Evolutionary conservation across 2,113 vertebrate genomes (phyloP).

Genomic region (Poeciliopsis retropinna): DNA sequence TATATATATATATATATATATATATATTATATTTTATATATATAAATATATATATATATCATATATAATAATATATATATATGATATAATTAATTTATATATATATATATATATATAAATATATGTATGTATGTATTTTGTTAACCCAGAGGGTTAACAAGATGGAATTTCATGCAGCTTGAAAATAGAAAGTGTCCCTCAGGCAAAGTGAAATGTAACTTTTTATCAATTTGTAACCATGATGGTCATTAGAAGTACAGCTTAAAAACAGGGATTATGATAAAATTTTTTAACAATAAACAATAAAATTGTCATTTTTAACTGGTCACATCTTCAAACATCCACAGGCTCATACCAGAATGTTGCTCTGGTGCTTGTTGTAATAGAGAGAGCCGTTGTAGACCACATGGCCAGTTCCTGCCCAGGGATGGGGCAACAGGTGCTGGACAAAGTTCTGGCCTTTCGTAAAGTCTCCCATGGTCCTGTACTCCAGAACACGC

Average conservation of each 20-base stretch:
- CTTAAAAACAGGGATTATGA: neutral
- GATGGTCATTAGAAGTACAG: neutral
- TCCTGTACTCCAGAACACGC: constrained; percentile 89
- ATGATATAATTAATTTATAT: too few species aligned
- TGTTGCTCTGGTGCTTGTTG: constrained; percentile 81
- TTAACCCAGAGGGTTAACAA: too few species aligned
- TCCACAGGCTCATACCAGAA: constrained; percentile 58
- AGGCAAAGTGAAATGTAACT: neutral
- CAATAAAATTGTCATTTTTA: neutral
- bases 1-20: too few species aligned
- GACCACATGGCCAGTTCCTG: constrained; percentile 81
- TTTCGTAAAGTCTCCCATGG: constrained; percentile 88
- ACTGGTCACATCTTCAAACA: neutral
- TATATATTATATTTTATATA: too few species aligned
- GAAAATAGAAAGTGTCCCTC: neutral
- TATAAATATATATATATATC: too few species aligned
- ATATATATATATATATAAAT: too few species aligned
- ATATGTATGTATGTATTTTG: too few species aligned
- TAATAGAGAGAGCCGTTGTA: constrained; percentile 82
- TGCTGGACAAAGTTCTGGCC: constrained; percentile 94
- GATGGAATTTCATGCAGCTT: neutral
- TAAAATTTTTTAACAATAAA: neutral
- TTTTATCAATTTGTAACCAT: neutral
- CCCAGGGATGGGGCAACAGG: constrained; percentile 85
- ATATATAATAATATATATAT: too few species aligned